Percentiles rank a stretch among this genome's conserved stretches.
phyloP scores from a whole-genome alignment of 2,888 invertebrate genomes.

The Fragum fragum region DNA sequence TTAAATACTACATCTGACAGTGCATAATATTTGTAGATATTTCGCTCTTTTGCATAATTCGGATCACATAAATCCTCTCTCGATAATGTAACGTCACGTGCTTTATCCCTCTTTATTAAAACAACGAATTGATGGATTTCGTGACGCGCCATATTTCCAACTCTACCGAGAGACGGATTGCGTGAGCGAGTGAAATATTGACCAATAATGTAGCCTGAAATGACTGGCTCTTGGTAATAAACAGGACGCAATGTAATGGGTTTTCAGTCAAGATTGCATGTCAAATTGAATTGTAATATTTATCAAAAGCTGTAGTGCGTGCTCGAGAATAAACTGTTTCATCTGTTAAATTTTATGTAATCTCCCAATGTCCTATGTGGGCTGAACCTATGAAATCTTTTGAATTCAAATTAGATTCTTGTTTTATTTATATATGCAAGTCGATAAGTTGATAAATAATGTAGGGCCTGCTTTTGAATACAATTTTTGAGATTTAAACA shows the following conservation, averaged over 20 bases:
- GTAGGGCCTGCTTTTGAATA: too few relatives aligned
- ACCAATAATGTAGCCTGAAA: constrained; percentile 62
- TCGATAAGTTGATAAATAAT: too few relatives aligned
- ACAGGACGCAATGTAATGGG: constrained; percentile 65
- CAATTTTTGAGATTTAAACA: too few relatives aligned
- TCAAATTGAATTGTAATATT: constrained; percentile 68
- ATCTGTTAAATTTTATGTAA: too few relatives aligned
- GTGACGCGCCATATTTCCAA: constrained; percentile 59
- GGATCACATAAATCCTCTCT: constrained; percentile 61
- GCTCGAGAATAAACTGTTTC: constrained; percentile 46
- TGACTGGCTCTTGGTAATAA: constrained; percentile 64
- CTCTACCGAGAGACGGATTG: constrained; percentile 45
- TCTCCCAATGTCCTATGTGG: too few relatives aligned
- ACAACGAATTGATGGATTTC: constrained; percentile 61
- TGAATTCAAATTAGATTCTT: too few relatives aligned
- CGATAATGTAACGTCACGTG: constrained; percentile 66
- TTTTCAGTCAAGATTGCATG: constrained; percentile 65
- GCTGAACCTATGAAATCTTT: too few relatives aligned
- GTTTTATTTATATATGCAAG: too few relatives aligned
- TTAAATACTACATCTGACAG: neutral
- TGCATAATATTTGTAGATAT: constrained; percentile 29
- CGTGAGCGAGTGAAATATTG: constrained; percentile 64
- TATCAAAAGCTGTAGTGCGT: constrained; percentile 61
- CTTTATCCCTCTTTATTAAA: constrained; percentile 61
- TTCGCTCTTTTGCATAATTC: constrained; percentile 64